phyloP scores from a whole-genome alignment of 2,113 vertebrate species.

The Condylura cristata region DNA sequence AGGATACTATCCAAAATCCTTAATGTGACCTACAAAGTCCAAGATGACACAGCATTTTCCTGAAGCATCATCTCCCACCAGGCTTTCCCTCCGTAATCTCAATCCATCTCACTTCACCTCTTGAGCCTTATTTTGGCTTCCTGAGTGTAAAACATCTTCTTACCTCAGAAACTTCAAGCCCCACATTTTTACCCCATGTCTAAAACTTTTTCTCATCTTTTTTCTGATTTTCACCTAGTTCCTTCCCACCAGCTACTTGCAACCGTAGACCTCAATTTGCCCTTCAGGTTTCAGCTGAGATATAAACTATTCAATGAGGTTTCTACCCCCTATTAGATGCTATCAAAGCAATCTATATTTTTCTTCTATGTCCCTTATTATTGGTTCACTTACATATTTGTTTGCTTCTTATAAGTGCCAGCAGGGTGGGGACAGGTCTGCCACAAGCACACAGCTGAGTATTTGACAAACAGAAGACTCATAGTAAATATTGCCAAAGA shows the following conservation, averaged over 20 bases:
- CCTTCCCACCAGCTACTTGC: background rate
- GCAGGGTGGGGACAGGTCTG: background rate
- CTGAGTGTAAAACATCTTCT: background rate
- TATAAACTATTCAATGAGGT: background rate
- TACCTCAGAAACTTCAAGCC: background rate
- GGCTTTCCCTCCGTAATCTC: background rate
- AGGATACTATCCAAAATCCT: background rate
- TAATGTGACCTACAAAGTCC: background rate
- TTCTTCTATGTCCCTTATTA: background rate
- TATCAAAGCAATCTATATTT: background rate
- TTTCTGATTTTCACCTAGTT: background rate
- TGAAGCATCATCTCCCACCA: background rate
- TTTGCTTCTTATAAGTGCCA: background rate
- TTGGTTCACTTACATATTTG: background rate
- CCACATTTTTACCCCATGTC: background rate
- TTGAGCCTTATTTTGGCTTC: background rate
- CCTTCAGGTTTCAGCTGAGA: background rate
- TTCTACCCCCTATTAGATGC: background rate
- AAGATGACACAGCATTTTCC: background rate
- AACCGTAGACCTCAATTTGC: background rate
- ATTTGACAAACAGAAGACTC: background rate
- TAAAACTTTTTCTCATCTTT: background rate
- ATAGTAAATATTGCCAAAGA: background rate
- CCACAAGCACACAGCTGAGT: background rate
- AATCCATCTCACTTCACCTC: background rate